Evolutionary conservation across 2,888 invertebrate genomes (phyloP).

Genomic region (Drosophila neotestacea): DNA sequence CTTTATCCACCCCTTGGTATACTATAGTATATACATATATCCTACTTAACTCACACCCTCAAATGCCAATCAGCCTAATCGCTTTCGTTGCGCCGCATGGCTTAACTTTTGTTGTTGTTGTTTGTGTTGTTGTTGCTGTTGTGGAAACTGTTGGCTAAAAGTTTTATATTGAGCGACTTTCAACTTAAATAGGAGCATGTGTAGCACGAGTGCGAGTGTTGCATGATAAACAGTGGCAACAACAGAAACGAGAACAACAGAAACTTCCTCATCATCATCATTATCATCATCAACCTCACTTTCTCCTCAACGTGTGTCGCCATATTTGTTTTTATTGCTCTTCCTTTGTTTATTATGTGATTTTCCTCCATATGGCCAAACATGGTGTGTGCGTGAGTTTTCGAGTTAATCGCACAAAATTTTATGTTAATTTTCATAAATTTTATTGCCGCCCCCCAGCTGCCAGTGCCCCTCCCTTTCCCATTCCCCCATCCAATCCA

Average conservation of each 20-base stretch:
- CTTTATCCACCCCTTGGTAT: constrained; percentile 12
- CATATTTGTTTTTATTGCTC: constrained; percentile 81
- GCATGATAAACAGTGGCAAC: constrained; percentile 70
- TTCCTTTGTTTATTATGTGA: constrained; percentile 81
- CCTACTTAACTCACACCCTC: constrained; percentile 23
- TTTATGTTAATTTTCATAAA: constrained; percentile 83
- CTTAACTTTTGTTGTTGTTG: constrained; percentile 73
- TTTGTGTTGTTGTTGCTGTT: constrained; percentile 54
- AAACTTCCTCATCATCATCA: constrained; percentile 23
- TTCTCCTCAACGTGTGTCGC: constrained; percentile 59
- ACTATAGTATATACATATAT: no score
- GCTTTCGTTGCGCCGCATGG: constrained; percentile 82
- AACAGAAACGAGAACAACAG: constrained; percentile 10
- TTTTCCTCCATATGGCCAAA: constrained; percentile 73
- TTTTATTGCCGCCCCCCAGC: constrained; percentile 73
- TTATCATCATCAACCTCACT: constrained; percentile 16
- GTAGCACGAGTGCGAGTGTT: constrained; percentile 61
- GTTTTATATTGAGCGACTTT: constrained; percentile 64
- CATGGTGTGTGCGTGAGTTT: constrained; percentile 62
- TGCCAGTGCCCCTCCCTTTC: not conserved
- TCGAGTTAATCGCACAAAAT: constrained; percentile 81
- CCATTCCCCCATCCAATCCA: not conserved
- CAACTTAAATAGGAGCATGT: constrained; percentile 53
- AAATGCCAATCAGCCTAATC: constrained; percentile 80
- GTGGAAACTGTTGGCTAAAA: constrained; percentile 35